A percentile compares a stretch with the other conserved stretches of the same genome.
Conservation (phyloP, 1,140 invertebrate genomes). For the Teleopsis dalmanni region DNA sequence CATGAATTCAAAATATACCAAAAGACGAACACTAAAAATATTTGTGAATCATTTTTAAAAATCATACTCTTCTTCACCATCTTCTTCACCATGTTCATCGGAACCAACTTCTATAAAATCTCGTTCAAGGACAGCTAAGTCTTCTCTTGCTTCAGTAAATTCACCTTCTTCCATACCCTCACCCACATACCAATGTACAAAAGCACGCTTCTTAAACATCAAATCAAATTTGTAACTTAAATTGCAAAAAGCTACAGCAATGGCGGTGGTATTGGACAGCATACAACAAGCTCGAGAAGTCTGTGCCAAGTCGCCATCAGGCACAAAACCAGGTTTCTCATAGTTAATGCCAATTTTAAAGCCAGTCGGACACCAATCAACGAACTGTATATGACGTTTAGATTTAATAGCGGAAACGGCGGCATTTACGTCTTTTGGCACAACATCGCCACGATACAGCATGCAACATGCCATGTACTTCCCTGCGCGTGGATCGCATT, state of each 20-base stretch:
- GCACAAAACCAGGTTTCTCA: slow-evolving; percentile 59
- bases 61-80: slow-evolving; percentile 23
- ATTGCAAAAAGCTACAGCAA: slow-evolving; percentile 66
- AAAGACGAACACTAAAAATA: too few species aligned
- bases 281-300: slow-evolving; percentile 64
- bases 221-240: slow-evolving; percentile 73
- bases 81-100: slow-evolving; percentile 31
- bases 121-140: slow-evolving; percentile 62
- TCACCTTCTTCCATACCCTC: slow-evolving; percentile 73
- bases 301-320: slow-evolving; percentile 62
- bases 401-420: slow-evolving; percentile 78
- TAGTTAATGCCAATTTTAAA: slow-evolving; percentile 68
- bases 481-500: slow-evolving; percentile 61
- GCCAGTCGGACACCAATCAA: slow-evolving; percentile 65
- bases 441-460: slow-evolving; percentile 66
- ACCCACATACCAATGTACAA: slow-evolving; percentile 69
- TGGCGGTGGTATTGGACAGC: slow-evolving; percentile 72
- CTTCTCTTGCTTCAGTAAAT: slow-evolving; percentile 64
- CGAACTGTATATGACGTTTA: slow-evolving; percentile 59
- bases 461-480: slow-evolving; percentile 73
- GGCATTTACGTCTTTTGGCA: slow-evolving; percentile 74
- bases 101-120: slow-evolving; percentile 52
- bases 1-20: neutral
- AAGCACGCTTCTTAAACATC: slow-evolving; percentile 73
- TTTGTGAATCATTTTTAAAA: too few species aligned